Evolutionary conservation across 2,797 vertebrate genomes (phyloP), one percentile per base, ranked within the genome.

Genomic region (Novumbra hubbsi): DNA sequence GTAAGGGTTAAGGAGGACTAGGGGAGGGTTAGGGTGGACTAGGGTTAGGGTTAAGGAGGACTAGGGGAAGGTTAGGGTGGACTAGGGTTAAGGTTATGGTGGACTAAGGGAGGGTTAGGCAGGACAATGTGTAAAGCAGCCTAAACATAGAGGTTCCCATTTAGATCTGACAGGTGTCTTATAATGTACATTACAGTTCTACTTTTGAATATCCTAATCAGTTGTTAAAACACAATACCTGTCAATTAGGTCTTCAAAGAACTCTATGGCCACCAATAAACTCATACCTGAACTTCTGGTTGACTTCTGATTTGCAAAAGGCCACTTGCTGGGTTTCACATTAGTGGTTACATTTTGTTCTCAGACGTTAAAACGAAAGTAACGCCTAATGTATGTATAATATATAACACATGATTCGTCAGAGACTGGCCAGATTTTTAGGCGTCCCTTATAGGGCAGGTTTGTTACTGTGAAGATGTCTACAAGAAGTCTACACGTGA

Each of bases 401-500:
- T n/a, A n/a, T n/a, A n/a, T n/a, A n/a, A 45, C 3, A 8, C 41
- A 45, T 45, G 32, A 34, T 2, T 34, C 32, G 32, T 34, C 2
- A n/a, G n/a, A 21, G n/a, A 11, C 70, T 68, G 11, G 49, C 71
- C 57, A 2, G 32, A 34, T 5, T 34, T 34, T 34, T 34, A 34
- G 5, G 2, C 32, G 5, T 34, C 32, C 2, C 32, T 34, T 78
- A 85, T 84, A n/a, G n/a, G n/a, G n/a, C n/a, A n/a, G n/a, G 84
- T 83, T 86, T 85, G 85, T 85, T 66, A 76, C 76, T 78, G 84
- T 85, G 88, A 86, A 87, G 75, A 78, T 34, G 75, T 79, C 89
- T 75, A 80, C 87, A 80, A 52, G 24, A 60, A n/a, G 41, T 21
- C 6, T 24, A 21, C 16, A 15, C 5, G 16, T 32, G 11, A 63